Base-by-base conservation (phyloP, 2,113 vertebrate species). In the Phainopepla nitens region DNA sequence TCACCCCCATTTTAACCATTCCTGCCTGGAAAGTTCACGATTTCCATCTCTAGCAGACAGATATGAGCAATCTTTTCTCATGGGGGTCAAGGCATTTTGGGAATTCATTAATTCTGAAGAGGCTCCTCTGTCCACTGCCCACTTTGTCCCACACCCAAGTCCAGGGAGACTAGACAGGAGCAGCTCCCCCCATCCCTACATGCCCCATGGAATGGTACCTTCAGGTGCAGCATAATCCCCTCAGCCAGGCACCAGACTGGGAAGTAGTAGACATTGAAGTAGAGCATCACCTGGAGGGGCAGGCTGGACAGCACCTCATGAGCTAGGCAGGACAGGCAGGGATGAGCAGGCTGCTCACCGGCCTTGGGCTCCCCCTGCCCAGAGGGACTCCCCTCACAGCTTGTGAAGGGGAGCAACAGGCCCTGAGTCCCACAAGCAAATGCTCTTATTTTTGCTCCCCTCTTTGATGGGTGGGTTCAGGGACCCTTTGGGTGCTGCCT, bases 221-320 rank as follows among this genome's bases (percentile, higher is more conserved):
- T 99, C 35, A 98, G 94, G 36, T 99, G 97, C 91, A 99, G 80
- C 98, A 98, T 98, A 72, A 97, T 75, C 17, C 98, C 97, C 62
- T 98, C 98, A 3, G 98, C 98, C 91, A 98, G 75, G 97, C 97
- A 98, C 99, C 99, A 99, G 31, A 98, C 98, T 0, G 98, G 98
- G 51, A 98, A 98, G 94, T 97, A 99, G 94, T 97, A 98, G 90
- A 87, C 89, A 10, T 98, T 99, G 97, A 99, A 99, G 95, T 98
- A 99, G 21, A 99, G 97, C 66, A 98, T 94, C 98, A 99, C 98
- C 97, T 99, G 98, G 29, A 99, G 98, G 7, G 98, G 98, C n/a
- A 99, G 98, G 87, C 98, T 97, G 81, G 98, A 97, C 53, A 98
- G 97, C 78, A 98, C 81, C 87, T 98, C 96, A 0, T 96, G 97